These are phyloP conservation scores for Neostethus bicornis DNA, from an alignment of 2,797 vertebrate genomes.

Conservation along the genomic window DNA sequence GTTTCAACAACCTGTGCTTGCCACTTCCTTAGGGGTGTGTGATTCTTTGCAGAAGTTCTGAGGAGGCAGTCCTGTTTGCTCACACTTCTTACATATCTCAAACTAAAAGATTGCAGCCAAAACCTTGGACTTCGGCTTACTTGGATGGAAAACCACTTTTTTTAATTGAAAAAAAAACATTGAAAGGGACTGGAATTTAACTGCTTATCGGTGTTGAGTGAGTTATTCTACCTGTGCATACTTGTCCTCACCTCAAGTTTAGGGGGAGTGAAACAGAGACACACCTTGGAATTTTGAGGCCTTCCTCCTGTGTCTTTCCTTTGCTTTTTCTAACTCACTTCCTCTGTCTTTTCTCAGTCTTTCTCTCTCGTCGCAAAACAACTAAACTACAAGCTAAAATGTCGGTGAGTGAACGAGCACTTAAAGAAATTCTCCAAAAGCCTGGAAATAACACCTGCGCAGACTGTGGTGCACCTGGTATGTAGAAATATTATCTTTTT, in stretches of 20 bases:
- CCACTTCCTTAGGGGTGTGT: conserved; percentile 67
- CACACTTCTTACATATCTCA: not conserved
- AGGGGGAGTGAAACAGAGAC: conserved; percentile 25
- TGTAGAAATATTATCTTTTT: conserved; percentile 9
- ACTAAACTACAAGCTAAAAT: conserved; percentile 36
- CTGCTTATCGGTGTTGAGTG: not conserved
- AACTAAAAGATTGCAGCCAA: not conserved
- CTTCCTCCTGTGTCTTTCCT: too few relatives aligned
- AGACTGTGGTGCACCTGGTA: conserved; percentile 79
- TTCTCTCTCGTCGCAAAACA: not conserved
- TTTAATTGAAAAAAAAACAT: too few relatives aligned
- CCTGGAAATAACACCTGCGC: conserved; percentile 77
- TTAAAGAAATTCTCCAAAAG: conserved; percentile 70
- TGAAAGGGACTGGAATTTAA: too few relatives aligned
- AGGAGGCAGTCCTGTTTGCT: not conserved
- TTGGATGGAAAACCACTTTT: not conserved
- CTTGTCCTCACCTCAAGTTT: conserved; percentile 30
- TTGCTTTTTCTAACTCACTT: too few relatives aligned
- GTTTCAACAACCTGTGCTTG: conserved; percentile 54
- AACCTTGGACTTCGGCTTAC: not conserved
- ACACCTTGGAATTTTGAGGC: conserved; percentile 31
- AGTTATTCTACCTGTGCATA: conserved; percentile 49
- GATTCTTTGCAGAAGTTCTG: not conserved
- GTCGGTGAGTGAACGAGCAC: conserved; percentile 71
- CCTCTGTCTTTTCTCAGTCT: not conserved